Evolutionary conservation across 2,888 invertebrate genomes (phyloP).

Genomic region (Thyatira batis): DNA sequence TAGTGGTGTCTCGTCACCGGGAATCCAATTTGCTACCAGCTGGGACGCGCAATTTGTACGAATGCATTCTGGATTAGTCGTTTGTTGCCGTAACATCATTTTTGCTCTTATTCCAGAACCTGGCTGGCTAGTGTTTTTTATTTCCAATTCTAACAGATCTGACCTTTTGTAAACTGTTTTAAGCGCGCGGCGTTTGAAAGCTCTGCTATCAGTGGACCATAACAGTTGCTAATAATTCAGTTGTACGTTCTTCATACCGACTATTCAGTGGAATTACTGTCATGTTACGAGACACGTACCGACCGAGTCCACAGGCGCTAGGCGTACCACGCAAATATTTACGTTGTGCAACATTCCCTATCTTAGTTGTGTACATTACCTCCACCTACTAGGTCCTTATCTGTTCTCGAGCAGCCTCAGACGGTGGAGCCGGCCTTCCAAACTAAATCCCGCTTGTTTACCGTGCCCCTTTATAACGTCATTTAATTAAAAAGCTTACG

Average conservation of each 20-base stretch:
- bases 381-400: slow-evolving; percentile 61
- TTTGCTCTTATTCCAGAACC: slow-evolving; percentile 7
- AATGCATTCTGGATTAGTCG: slow-evolving; percentile 44
- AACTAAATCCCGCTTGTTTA: slow-evolving; percentile 59
- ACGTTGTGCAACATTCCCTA: slow-evolving; percentile 60
- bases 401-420: slow-evolving; percentile 54
- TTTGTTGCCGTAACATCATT: slow-evolving; percentile 24
- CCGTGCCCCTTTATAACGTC: slow-evolving; percentile 52
- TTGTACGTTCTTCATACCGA: not conserved
- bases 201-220: not conserved
- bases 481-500: slow-evolving; percentile 63
- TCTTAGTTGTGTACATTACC: slow-evolving; percentile 62
- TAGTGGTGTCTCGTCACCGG: slow-evolving; percentile 28
- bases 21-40: slow-evolving; percentile 51
- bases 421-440: slow-evolving; percentile 42
- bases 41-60: slow-evolving; percentile 46
- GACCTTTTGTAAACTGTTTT: not conserved
- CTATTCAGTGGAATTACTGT: slow-evolving; percentile 16
- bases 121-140: slow-evolving; percentile 17
- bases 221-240: not conserved
- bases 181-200: not conserved
- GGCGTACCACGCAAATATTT: slow-evolving; percentile 57
- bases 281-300: slow-evolving; percentile 23
- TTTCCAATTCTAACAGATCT: not conserved
- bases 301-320: slow-evolving; percentile 20